Percentiles rank a stretch among this genome's conserved stretches.
These are phyloP conservation scores for Zophobas morio DNA, from an alignment of 1,140 invertebrate species.

Conservation along the genomic window DNA sequence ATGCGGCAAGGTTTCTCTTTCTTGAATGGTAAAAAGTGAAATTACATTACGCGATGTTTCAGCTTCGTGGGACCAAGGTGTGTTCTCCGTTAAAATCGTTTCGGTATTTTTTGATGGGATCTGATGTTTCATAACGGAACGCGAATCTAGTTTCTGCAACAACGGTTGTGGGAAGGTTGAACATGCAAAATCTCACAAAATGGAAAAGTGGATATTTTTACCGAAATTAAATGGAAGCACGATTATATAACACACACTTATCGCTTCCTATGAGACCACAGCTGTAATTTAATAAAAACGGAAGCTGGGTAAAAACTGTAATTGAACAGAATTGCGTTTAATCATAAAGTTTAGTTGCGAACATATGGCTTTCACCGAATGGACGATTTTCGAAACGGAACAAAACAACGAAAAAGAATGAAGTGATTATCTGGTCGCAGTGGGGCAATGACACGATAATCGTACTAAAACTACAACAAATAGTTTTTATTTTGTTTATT, in stretches of 20 bases:
- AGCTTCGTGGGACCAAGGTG: too few relatives aligned
- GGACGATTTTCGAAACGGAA: neutral
- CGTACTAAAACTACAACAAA: neutral
- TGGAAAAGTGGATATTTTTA: too few relatives aligned
- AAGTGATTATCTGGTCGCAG: neutral
- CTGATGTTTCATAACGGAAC: slow-evolving; percentile 14
- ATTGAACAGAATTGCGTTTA: slow-evolving; percentile 27
- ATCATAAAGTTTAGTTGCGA: slow-evolving; percentile 22
- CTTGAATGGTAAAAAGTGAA: slow-evolving; percentile 14
- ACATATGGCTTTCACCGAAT: slow-evolving; percentile 14
- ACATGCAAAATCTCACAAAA: slow-evolving; percentile 3
- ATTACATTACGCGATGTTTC: neutral
- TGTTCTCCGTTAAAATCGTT: too few relatives aligned
- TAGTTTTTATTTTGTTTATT: slow-evolving; percentile 27
- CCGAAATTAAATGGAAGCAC: too few relatives aligned
- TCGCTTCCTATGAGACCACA: neutral
- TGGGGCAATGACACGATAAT: slow-evolving; percentile 19
- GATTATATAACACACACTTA: neutral
- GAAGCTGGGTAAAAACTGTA: slow-evolving; percentile 19
- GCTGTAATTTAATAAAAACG: slow-evolving; percentile 11
- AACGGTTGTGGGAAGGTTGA: neutral
- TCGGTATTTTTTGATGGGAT: neutral
- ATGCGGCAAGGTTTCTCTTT: slow-evolving; percentile 25
- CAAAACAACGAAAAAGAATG: neutral
- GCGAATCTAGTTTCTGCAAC: neutral